Base-by-base conservation (phyloP, 2,797 vertebrate genomes). In the Glossophaga mutica region DNA sequence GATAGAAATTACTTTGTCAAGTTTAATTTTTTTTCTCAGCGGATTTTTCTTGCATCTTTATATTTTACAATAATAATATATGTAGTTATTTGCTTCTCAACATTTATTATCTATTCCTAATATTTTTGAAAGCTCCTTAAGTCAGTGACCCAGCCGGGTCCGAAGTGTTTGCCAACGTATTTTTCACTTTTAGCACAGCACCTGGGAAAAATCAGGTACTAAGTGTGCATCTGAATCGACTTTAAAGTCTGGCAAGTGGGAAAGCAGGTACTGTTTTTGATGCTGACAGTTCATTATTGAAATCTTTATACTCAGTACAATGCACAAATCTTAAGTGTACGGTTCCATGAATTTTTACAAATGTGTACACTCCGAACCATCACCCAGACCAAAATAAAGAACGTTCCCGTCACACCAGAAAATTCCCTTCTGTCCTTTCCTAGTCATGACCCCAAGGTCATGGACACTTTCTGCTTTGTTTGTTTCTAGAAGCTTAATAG, bases 261-360 rank as follows among this genome's bases (percentile, higher is more conserved):
- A 97, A 96, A 88, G 24, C 21, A 97, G 39, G 46, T 74, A 37
- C 4, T 9, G 8, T 11, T 85, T 86, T 70, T 92, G 16, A 90
- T 87, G 24, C 10, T 77, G 37, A 68, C 1, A 6, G 24, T 48
- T 95, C 48, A 37, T 42, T 83, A 73, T 29, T 83, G 16, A 90
- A 78, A 55, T 86, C 59, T 78, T 88, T 89, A 21, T 52, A 26
- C 39, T 29, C 15, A 79, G 37, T 65, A 24, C 71, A 84, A 48
- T 57, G 0, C 65, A 87, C 24, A 87, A 26, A 84, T 52, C 57
- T 44, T 67, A 67, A 71, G 32, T 55, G 52, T 71, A 52, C 57
- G 32, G 19, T 87, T 84, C 26, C 24, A 5, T 26, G 14, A 78
- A 68, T 59, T 81, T 84, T 82, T 52, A 78, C 68, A 84, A n/a